Percentiles rank a stretch among this genome's conserved stretches.
phyloP scores from a whole-genome alignment of 2,888 invertebrate genomes.

The Buathra laborator region DNA sequence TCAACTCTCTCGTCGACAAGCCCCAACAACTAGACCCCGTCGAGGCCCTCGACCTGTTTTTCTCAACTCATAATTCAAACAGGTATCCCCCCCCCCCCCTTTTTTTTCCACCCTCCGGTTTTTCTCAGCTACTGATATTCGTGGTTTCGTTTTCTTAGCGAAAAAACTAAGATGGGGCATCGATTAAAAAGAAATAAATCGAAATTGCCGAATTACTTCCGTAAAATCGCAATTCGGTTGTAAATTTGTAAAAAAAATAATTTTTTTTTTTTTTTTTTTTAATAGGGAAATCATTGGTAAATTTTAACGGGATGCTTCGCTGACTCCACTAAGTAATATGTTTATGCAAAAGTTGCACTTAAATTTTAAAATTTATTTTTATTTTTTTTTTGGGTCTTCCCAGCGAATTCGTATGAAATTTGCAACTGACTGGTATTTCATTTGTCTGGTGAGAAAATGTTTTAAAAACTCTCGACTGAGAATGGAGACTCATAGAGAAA shows the following conservation, averaged over 20 bases:
- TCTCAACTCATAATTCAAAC: conserved; percentile 49
- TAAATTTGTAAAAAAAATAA: too few species aligned
- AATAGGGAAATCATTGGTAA: too few species aligned
- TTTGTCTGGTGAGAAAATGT: too few species aligned
- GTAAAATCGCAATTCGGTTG: background rate
- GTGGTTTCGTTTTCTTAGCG: conserved; percentile 10
- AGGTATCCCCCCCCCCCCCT: background rate
- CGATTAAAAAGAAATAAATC: background rate
- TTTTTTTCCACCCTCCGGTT: conserved; percentile 39
- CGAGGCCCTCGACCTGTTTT: conserved; percentile 58
- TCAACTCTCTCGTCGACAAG: conserved; percentile 31
- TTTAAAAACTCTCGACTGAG: too few species aligned
- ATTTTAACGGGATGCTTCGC: too few species aligned
- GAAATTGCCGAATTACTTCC: background rate
- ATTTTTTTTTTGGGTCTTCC: too few species aligned
- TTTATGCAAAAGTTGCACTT: background rate
- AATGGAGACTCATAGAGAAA: too few species aligned
- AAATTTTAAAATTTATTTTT: background rate
- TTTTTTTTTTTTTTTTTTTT: too few species aligned
- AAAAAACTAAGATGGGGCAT: background rate
- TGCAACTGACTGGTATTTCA: too few species aligned
- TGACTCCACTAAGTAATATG: too few species aligned
- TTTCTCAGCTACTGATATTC: conserved; percentile 1
- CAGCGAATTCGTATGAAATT: too few species aligned
- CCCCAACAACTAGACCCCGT: conserved; percentile 46